Base-by-base conservation (phyloP, 1,140 invertebrate species). In the Acromyrmex charruanus region DNA sequence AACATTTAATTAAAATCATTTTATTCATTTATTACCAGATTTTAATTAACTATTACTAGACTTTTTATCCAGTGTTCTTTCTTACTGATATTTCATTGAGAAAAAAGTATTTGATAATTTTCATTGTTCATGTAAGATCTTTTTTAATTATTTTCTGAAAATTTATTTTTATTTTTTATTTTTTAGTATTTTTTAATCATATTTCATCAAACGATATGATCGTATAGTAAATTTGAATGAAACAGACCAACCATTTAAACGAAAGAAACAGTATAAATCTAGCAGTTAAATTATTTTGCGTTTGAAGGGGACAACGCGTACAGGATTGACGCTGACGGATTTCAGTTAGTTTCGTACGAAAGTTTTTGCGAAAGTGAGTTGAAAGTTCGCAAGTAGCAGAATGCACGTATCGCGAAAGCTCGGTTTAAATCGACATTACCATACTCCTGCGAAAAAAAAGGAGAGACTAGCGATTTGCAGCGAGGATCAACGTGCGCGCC, bases 401-500 rank as follows among this genome's bases (percentile, higher is more conserved):
- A 7, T 69, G 14, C 51, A 35, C 49, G 65, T 55, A 77, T 66
- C 16, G 16, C 44, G 53, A 49, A 31, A 74, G 61, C 55, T 31
- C 31, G 31, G n/a, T 44, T 74, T 21, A 82, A 72, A 72, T 58
- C 53, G 35, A 39, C 77, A 10, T 39, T 58, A 55, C 28, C 4
- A 14, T 59, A 53, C 66, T 28, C 66, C 18, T 16, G 39, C 55
- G 69, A 35, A 35, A 39, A 49, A 61, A 84, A 49, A 82, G 39
- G 68, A 10, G 28, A 28, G 51, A 59, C 77, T 55, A 28, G 12
- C 53, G 51, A 28, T 74, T 72, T 18, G 72, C 58, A 80, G 31
- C 49, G 77, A 74, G 77, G 65, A 86, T 87, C 65, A 65, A 65
- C 65, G 77, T 77, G 68, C 79, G 77, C 75, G 68, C 51, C 61